A percentile compares a stretch with the other conserved stretches of the same genome.
phyloP scores from a whole-genome alignment of 2,888 invertebrate species.

The Tenthredo amoena region DNA sequence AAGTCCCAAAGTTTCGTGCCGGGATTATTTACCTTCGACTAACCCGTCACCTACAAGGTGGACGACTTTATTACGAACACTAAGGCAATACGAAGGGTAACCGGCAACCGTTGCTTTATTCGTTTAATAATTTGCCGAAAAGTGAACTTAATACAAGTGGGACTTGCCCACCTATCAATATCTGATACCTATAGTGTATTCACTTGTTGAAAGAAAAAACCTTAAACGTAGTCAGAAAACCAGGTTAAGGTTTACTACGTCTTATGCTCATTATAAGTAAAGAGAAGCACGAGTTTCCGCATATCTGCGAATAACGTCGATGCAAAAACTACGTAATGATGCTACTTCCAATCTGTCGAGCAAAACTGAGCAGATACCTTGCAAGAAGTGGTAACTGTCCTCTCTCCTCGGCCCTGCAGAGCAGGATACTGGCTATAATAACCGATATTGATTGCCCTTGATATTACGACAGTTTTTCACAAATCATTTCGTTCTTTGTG shows the following conservation, averaged over 20 bases:
- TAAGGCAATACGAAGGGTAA: not conserved
- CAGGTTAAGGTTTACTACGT: not conserved
- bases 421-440: slow-evolving; percentile 17
- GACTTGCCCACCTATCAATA: not conserved
- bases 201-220: not conserved
- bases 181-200: not conserved
- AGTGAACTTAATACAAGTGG: not conserved
- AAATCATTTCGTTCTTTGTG: slow-evolving; percentile 22
- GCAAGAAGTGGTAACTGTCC: slow-evolving; percentile 34
- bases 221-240: not conserved
- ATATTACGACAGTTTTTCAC: slow-evolving; percentile 26
- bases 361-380: slow-evolving; percentile 13
- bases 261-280: not conserved
- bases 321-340: slow-evolving; percentile 14
- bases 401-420: not conserved
- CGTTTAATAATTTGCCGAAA: not conserved
- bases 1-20: slow-evolving; percentile 30
- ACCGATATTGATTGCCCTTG: not conserved
- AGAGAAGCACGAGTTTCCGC: slow-evolving; percentile 15
- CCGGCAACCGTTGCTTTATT: not conserved
- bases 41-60: slow-evolving; percentile 23
- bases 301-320: not conserved
- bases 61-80: slow-evolving; percentile 11
- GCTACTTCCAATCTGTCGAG: slow-evolving; percentile 5
- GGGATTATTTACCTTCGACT: slow-evolving; percentile 17